Base-by-base conservation (phyloP, 2,113 vertebrate species). In the Ammospiza nelsoni region DNA sequence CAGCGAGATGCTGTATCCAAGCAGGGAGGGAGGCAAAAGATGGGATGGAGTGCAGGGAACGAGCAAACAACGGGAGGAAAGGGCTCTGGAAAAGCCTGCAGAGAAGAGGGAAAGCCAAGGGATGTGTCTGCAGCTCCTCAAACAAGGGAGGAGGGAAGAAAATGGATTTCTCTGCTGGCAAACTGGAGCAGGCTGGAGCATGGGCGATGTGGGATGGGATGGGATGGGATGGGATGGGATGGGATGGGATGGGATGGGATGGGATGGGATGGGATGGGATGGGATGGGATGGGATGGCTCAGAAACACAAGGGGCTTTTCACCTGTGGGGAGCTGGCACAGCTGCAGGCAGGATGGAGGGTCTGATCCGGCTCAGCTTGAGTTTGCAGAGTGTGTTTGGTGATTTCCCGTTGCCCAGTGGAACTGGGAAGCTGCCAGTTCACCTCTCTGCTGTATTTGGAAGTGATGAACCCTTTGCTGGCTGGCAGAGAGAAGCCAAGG, bases 21-120 rank as follows among this genome's bases (percentile, higher is more conserved):
- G 80, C 90, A 92, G 94, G 96, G 97, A 98, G 96, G 97, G 81
- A 97, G 2, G 76, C 92, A 97, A 97, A 98, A 97, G 97, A 81
- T 90, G 97, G 97, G 97, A 94, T 96, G 97, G 98, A 98, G 90
- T 84, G 51, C 78, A 61, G 73, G 96, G 96, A 96, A 94, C 0
- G 81, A 86, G 57, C 78, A 89, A 48, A 73, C 55, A 46, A 17
- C 1, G 0, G n/a, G 73, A 90, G 76, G 25, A 95, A 89, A 88
- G 63, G 52, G 77, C 80, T 91, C 22, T 15, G 48, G 57, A 85
- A 52, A 73, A 92, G 87, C 94, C 71, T 44, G 78, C 2, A 25
- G 95, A 81, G 65, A 55, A 92, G 69, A 82, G 72, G 93, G 41
- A 92, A 95, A 84, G 65, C 79, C 93, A 63, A 28, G 6, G 88